These are phyloP conservation scores for Perca schrenkii DNA, from an alignment of 2,113 vertebrate genomes.

Conservation along the genomic window DNA sequence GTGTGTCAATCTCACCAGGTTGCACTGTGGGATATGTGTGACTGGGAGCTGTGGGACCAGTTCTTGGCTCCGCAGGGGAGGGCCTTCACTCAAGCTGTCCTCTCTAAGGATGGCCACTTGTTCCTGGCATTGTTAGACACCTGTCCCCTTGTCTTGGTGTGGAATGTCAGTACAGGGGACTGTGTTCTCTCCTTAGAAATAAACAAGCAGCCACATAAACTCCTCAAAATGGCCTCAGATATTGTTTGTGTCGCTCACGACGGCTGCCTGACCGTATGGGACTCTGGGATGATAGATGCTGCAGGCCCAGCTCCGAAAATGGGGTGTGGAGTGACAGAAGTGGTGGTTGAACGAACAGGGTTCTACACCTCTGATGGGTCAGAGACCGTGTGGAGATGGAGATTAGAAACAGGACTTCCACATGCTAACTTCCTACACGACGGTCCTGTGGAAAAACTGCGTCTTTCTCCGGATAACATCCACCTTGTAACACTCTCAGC, in stretches of 20 bases:
- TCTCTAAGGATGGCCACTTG: slow-evolving; percentile 75
- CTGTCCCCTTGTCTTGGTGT: slow-evolving; percentile 78
- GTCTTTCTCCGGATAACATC: slow-evolving; percentile 70
- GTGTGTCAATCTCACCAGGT: slow-evolving; percentile 79
- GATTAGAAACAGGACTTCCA: slow-evolving; percentile 58
- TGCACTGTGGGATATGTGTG: slow-evolving; percentile 76
- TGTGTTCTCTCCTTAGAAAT: slow-evolving; percentile 82
- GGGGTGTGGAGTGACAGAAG: slow-evolving; percentile 55
- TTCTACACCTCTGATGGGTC: slow-evolving; percentile 85
- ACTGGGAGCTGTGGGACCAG: slow-evolving; percentile 74
- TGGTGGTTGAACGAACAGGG: slow-evolving; percentile 71
- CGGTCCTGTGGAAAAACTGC: slow-evolving; percentile 72
- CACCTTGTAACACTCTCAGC: slow-evolving; percentile 79
- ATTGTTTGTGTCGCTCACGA: slow-evolving; percentile 69
- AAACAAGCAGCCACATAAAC: slow-evolving; percentile 34
- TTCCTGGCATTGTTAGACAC: slow-evolving; percentile 81
- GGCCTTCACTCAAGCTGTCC: slow-evolving; percentile 76
- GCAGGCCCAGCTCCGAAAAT: slow-evolving; percentile 77
- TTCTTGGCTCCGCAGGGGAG: slow-evolving; percentile 76
- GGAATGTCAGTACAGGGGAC: slow-evolving; percentile 81
- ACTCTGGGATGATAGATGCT: slow-evolving; percentile 74
- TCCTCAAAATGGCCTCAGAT: slow-evolving; percentile 72
- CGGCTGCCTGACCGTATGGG: slow-evolving; percentile 80
- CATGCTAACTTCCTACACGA: slow-evolving; percentile 76
- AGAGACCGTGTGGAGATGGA: slow-evolving; percentile 82